phyloP scores from a whole-genome alignment of 2,888 invertebrate genomes.

The Eupelmus urozonus region DNA sequence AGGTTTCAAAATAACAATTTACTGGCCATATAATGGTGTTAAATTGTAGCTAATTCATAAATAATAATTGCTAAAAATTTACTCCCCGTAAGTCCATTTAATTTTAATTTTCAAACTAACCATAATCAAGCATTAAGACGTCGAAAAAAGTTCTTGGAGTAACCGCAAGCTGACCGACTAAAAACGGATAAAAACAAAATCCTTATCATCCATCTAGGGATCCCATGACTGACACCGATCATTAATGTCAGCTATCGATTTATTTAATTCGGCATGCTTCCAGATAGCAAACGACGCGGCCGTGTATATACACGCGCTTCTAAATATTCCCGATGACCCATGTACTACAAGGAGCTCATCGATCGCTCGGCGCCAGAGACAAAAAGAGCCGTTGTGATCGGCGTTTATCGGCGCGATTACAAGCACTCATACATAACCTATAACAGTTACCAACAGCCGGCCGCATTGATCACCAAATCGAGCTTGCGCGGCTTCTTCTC shows the following conservation, averaged over 20 bases:
- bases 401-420: background rate
- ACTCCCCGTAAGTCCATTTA: too few species aligned
- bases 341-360: conserved; percentile 41
- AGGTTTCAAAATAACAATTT: too few species aligned
- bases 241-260: conserved; percentile 47
- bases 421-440: too few species aligned
- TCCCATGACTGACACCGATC: conserved; percentile 46
- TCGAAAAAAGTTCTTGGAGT: too few species aligned
- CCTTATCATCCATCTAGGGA: conserved; percentile 35
- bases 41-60: too few species aligned
- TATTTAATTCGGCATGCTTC: conserved; percentile 15
- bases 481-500: background rate
- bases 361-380: conserved; percentile 25
- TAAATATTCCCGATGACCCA: background rate
- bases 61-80: too few species aligned
- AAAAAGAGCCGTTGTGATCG: conserved; percentile 28
- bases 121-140: too few species aligned
- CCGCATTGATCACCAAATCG: too few species aligned
- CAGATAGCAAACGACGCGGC: background rate
- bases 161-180: too few species aligned
- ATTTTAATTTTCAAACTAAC: too few species aligned
- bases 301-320: background rate
- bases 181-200: background rate
- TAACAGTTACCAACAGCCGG: too few species aligned
- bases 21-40: too few species aligned